Evolutionary conservation across 2,888 invertebrate species (phyloP), one percentile per base, ranked within the genome.

Genomic region (Sinhomidia bicolor): DNA sequence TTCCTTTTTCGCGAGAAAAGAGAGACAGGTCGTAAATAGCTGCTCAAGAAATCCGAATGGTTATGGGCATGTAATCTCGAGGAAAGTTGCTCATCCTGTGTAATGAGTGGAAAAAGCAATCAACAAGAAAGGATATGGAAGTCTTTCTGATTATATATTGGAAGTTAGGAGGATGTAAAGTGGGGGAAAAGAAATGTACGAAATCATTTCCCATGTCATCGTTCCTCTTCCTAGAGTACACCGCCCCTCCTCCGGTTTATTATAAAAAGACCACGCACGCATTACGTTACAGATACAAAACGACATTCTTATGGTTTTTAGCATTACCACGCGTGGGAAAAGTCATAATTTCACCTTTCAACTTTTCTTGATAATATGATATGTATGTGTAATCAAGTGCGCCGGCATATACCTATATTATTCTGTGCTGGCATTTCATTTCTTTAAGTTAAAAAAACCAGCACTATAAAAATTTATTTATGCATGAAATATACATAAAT

Each of bases 71-170:
- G 51, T 54, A 78, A 81, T 51, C 74, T 74, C 10, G 74, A 23
- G 78, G 51, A 85, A 85, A 85, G 78, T 85, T 65, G 47, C 85
- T 89, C 85, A 89, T 89, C 82, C 60, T 89, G 89, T 82, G 87
- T 89, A 90, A 88, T 85, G 88, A 84, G 88, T 91, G 91, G 89
- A 91, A 91, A 91, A 91, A 90, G 90, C 89, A 91, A 91, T 91
- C 91, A 91, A 36, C 78, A 83, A 89, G 82, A 88, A 89, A 76
- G 87, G 85, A 65, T 78, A 85, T 65, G 32, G 54, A 65, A 57
- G 60, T 65, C 62, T 85, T 78, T 57, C 78, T 47, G 85, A 85
- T 62, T 65, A 65, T 29, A 14, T 85, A 74, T 76, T 74, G 17
- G 57, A 71, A 36, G 83, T 71, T 60, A 36, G 9, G 10, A 23